Base-by-base conservation (phyloP, 1,140 invertebrate species). In the Bombus sibiricus region DNA sequence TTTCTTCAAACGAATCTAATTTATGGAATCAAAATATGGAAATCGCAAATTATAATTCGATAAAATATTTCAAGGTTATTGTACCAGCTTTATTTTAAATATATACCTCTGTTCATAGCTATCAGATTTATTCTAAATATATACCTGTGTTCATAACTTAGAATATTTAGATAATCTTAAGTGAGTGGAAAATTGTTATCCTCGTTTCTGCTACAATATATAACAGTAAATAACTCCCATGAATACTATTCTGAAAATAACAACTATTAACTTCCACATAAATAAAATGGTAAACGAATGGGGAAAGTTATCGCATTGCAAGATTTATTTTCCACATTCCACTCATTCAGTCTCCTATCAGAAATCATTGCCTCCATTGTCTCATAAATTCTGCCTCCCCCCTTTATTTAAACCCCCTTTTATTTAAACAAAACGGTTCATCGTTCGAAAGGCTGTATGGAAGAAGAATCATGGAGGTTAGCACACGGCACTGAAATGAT, bases 381-480 rank as follows among this genome's bases (percentile, higher is more conserved):
- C 37, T 71, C 69, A 32, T 72, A 72, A 72, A 72, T 72, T 28
- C 15, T 39, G 2, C 1, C 28, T 13, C 13, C 2, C 59, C 12
- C 28, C 9, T 62, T 25, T 34, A 47, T 81, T 81, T 81, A 81
- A 73, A 3, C 10, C 59, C 59, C 12, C 59, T 10, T 62, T 25
- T 32, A 47, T 81, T 81, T 81, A 81, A 81, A 81, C 53, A 81
- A 81, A 73, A 73, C 41, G n/a, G 32, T 43, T 41, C n/a, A 15
- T 28, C 47, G 80, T 73, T 43, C n/a, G 10, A 28, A 2, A n/a
- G 22, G 25, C 22, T 39, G 28, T 68, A 69, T 39, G 76, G 39
- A 57, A 75, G 59, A 87, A 73, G 73, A 79, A 88, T 69, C 68
- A 2, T 18, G 25, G 73, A 37, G 12, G 25, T 12, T 25, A 9